Evolutionary conservation across 2,888 invertebrate species (phyloP).

Genomic region (Hypsopygia costalis): DNA sequence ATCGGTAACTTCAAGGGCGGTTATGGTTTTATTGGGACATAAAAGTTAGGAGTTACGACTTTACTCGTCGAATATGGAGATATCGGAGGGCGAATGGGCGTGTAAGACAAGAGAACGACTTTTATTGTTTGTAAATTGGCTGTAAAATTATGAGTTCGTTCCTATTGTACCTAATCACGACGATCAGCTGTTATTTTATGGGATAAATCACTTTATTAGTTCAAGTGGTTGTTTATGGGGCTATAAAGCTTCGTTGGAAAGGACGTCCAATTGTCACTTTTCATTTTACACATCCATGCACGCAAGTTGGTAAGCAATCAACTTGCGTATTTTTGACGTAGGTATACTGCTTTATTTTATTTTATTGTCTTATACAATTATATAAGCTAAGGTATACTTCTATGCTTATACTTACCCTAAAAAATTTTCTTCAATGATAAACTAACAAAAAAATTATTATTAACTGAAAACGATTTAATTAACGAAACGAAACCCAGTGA

Average conservation of each 20-base stretch:
- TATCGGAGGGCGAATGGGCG: slow-evolving; percentile 74
- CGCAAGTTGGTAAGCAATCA: too few relatives aligned
- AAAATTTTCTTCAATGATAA: too few relatives aligned
- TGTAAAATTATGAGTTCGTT: slow-evolving; percentile 79
- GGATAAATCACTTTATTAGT: slow-evolving; percentile 71
- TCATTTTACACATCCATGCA: slow-evolving; percentile 24
- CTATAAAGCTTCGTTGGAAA: slow-evolving; percentile 55
- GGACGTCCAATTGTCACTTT: slow-evolving; percentile 43
- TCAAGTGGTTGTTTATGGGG: slow-evolving; percentile 60
- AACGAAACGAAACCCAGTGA: too few relatives aligned
- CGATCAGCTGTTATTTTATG: slow-evolving; percentile 76
- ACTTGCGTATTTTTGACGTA: too few relatives aligned
- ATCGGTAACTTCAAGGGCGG: slow-evolving; percentile 38
- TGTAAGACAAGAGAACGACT: slow-evolving; percentile 75
- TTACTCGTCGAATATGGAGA: slow-evolving; percentile 71
- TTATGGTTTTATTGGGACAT: slow-evolving; percentile 76
- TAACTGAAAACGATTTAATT: too few relatives aligned
- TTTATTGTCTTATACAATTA: too few relatives aligned
- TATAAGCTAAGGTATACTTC: too few relatives aligned
- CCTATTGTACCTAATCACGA: slow-evolving; percentile 74
- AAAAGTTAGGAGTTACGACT: slow-evolving; percentile 74
- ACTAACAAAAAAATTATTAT: too few relatives aligned
- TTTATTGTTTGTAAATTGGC: slow-evolving; percentile 82
- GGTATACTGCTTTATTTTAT: too few relatives aligned
- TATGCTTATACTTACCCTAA: too few relatives aligned